A percentile compares a stretch with the other conserved stretches of the same genome.
phyloP scores from a whole-genome alignment of 64 coral and sea anemone genomes.

The Acropora tenuis region DNA sequence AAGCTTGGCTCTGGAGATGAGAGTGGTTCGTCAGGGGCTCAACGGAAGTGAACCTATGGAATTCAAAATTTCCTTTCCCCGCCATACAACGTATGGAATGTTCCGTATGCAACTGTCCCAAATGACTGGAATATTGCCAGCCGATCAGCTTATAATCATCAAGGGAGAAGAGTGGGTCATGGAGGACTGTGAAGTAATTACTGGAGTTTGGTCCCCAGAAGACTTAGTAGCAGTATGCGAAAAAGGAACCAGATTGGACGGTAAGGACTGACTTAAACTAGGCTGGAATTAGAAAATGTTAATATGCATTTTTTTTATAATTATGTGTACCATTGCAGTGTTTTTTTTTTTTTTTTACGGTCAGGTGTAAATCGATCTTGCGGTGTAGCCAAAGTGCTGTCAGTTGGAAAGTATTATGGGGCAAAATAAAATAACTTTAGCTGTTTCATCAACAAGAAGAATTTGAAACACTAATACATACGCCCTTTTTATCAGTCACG shows the following conservation, averaged over 20 bases:
- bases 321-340: not conserved
- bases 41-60: not conserved
- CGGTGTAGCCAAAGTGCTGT: not conserved
- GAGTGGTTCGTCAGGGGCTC: slow-evolving; percentile 1
- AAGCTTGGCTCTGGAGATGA: slow-evolving; percentile 20
- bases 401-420: not conserved
- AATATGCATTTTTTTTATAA: not conserved
- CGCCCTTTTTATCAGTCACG: too few relatives aligned
- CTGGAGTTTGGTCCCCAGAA: not conserved
- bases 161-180: slow-evolving; percentile 11
- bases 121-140: slow-evolving; percentile 10
- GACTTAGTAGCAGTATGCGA: not conserved
- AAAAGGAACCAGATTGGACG: not conserved
- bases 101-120: not conserved
- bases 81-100: not conserved
- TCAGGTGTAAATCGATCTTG: not conserved
- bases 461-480: too few relatives aligned
- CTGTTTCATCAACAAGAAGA: not conserved
- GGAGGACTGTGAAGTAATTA: not conserved
- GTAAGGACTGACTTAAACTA: not conserved
- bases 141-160: not conserved
- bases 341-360: not conserved
- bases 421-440: not conserved
- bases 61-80: not conserved
- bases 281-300: not conserved